phyloP scores from a whole-genome alignment of 1,140 invertebrate species.

The Armadillidium nasatum region DNA sequence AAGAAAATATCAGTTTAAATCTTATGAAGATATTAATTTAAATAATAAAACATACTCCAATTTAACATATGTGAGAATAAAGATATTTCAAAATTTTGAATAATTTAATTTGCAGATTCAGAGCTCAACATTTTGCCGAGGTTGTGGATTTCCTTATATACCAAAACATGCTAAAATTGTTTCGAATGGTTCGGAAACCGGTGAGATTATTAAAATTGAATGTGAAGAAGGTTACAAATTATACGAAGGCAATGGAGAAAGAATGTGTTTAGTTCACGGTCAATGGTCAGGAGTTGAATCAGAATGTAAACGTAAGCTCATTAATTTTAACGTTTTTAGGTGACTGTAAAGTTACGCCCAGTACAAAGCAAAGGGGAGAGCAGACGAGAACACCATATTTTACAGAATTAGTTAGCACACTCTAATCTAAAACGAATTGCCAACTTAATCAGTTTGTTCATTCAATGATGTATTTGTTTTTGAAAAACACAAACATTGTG shows the following conservation, averaged over 20 bases:
- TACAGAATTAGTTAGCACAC: too few relatives aligned
- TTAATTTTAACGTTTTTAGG: not conserved
- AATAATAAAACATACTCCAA: not conserved
- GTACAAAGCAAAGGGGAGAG: too few relatives aligned
- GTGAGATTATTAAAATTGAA: slow-evolving; percentile 48
- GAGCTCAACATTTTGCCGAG: slow-evolving; percentile 53
- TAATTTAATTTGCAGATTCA: slow-evolving; percentile 48
- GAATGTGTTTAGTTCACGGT: slow-evolving; percentile 49
- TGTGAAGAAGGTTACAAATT: slow-evolving; percentile 51
- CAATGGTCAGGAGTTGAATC: slow-evolving; percentile 50
- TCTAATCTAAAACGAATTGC: too few relatives aligned
- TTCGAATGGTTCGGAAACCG: not conserved
- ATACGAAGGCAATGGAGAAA: slow-evolving; percentile 37
- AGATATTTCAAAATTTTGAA: slow-evolving; percentile 14
- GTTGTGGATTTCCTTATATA: slow-evolving; percentile 53
- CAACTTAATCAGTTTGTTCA: too few relatives aligned
- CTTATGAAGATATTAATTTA: not conserved
- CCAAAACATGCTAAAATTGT: slow-evolving; percentile 45
- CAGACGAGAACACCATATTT: too few relatives aligned
- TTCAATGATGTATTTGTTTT: too few relatives aligned
- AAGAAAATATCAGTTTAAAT: too few relatives aligned
- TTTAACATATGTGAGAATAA: slow-evolving; percentile 19
- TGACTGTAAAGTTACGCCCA: too few relatives aligned
- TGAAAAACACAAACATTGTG: too few relatives aligned
- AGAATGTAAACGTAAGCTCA: slow-evolving; percentile 54